Conservation (phyloP, 2,113 vertebrate species). For the Himantopus leucocephalus region DNA sequence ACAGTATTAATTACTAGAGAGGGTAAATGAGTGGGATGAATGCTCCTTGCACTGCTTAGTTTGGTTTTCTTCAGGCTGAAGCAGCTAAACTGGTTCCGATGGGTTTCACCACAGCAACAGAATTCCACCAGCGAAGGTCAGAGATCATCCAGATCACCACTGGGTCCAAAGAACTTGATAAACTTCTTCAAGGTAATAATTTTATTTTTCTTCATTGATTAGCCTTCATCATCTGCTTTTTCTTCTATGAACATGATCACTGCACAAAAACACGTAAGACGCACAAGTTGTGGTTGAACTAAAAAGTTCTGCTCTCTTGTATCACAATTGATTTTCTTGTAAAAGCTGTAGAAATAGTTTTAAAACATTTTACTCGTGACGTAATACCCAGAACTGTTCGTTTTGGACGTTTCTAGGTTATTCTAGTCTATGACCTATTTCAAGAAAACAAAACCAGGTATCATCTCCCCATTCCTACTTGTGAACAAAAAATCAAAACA, state of each 20-base stretch:
- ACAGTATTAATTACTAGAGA: neutral
- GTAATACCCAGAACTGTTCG: neutral
- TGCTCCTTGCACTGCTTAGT: neutral
- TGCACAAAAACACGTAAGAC: accelerated
- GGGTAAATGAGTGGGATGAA: accelerated
- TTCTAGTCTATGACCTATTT: neutral
- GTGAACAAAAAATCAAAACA: neutral
- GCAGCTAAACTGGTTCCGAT: slow-evolving; percentile 95
- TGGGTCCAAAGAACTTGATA: slow-evolving; percentile 96
- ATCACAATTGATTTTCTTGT: neutral
- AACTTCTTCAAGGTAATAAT: slow-evolving; percentile 86
- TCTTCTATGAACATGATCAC: neutral
- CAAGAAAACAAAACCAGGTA: neutral
- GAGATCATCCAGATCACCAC: slow-evolving; percentile 99
- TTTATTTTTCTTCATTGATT: neutral
- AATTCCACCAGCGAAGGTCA: slow-evolving; percentile 94
- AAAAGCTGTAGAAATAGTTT: neutral
- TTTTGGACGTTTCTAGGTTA: neutral
- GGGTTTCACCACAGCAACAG: slow-evolving; percentile 97
- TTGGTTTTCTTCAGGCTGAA: slow-evolving; percentile 78
- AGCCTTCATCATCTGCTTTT: neutral
- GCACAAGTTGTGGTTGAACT: neutral
- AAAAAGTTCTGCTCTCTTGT: neutral
- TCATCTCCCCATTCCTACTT: neutral
- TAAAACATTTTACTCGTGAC: neutral